Percentiles rank a stretch among this genome's conserved stretches.
phyloP scores from a whole-genome alignment of 2,113 vertebrate genomes.

The Microcebus murinus region DNA sequence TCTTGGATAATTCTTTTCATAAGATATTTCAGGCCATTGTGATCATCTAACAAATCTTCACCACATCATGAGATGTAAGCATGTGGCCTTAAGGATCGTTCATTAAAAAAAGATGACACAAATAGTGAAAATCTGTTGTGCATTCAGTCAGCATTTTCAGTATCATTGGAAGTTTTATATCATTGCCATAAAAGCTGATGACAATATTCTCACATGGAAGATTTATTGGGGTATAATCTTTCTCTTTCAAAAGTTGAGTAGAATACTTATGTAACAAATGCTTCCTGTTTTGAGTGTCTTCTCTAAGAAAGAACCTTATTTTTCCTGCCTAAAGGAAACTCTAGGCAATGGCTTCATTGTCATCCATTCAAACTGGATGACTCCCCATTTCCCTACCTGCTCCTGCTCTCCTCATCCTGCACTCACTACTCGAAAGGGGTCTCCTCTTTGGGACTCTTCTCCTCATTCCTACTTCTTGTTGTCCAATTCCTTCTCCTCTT shows the following conservation, averaged over 20 bases:
- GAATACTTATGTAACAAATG: not conserved
- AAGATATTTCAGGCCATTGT: not conserved
- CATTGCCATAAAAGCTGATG: not conserved
- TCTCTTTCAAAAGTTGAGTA: not conserved
- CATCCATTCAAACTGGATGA: not conserved
- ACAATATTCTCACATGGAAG: not conserved
- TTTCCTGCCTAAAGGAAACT: not conserved
- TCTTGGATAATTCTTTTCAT: conserved; percentile 2
- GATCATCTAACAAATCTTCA: not conserved
- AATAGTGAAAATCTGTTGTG: not conserved
- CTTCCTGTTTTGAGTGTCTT: not conserved
- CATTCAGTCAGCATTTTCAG: not conserved
- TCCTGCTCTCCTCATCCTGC: not conserved
- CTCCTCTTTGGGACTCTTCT: not conserved
- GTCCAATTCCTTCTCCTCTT: not conserved
- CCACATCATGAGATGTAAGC: not conserved
- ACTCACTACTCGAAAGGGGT: not conserved
- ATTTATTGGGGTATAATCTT: not conserved
- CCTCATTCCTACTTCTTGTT: not conserved
- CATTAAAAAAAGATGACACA: not conserved
- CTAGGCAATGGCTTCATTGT: not conserved
- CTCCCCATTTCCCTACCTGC: not conserved
- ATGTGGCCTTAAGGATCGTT: not conserved
- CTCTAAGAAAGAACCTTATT: not conserved
- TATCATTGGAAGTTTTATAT: not conserved